Conservation (phyloP, 2,888 invertebrate species). For the Hirtodrosophila alboralis region DNA sequence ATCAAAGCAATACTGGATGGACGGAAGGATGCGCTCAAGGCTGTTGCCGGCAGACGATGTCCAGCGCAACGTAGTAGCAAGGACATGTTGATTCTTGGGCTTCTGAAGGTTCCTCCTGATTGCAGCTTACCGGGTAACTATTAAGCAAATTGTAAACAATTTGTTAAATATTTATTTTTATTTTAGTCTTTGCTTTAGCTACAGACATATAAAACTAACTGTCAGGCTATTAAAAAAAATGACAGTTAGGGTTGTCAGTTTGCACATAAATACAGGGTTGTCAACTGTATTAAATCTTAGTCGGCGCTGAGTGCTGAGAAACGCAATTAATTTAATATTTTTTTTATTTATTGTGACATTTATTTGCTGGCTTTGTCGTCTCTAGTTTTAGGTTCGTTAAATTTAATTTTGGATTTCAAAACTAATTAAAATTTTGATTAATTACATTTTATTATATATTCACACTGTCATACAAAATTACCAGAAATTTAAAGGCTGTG, state of each 20-base stretch:
- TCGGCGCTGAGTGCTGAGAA: too few species aligned
- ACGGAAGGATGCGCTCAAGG: neutral
- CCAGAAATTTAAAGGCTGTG: too few species aligned
- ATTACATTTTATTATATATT: too few species aligned
- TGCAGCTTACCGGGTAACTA: neutral
- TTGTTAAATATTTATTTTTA: conserved; percentile 1
- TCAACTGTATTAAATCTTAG: conserved; percentile 41
- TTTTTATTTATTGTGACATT: too few species aligned
- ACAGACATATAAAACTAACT: conserved; percentile 31
- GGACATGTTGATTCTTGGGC: conserved; percentile 25
- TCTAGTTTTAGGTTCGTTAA: too few species aligned
- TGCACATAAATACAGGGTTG: neutral
- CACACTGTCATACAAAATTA: too few species aligned
- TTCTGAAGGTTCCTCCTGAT: neutral
- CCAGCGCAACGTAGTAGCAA: conserved; percentile 33
- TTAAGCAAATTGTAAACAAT: conserved; percentile 14
- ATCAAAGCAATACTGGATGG: neutral
- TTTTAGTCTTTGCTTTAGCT: conserved; percentile 5
- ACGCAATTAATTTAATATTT: too few species aligned
- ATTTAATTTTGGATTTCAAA: too few species aligned
- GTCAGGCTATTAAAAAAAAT: conserved; percentile 33
- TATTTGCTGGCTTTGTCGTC: too few species aligned
- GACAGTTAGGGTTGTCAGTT: conserved; percentile 21
- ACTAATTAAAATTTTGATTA: too few species aligned
- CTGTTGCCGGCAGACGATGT: conserved; percentile 1